Evolutionary conservation across 2,797 vertebrate genomes (phyloP).

Genomic region (Natrix natrix): DNA sequence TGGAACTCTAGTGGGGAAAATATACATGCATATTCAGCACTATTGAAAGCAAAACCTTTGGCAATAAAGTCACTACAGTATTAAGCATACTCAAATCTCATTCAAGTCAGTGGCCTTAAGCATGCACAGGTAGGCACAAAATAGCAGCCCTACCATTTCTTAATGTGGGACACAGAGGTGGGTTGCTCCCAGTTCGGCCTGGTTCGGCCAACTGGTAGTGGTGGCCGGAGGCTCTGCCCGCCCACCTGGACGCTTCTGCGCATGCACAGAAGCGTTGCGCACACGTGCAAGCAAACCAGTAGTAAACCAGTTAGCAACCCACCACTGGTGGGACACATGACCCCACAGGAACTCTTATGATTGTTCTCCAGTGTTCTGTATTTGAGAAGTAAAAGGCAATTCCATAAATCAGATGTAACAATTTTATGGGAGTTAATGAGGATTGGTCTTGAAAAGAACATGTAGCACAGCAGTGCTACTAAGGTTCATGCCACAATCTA

Average conservation of each 20-base stretch:
- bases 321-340: background rate
- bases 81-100: background rate
- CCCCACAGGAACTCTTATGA: background rate
- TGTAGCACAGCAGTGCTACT: background rate
- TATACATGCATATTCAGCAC: background rate
- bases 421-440: background rate
- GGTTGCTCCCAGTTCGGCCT: too few species aligned
- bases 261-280: too few species aligned
- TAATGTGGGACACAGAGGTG: background rate
- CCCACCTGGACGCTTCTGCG: too few species aligned
- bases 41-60: background rate
- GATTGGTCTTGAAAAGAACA: background rate
- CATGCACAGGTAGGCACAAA: background rate
- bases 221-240: too few species aligned
- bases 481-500: background rate
- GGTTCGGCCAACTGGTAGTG: too few species aligned
- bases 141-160: background rate
- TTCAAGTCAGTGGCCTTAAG: constrained; percentile 1
- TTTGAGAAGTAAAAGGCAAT: background rate
- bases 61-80: background rate
- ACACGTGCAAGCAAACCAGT: too few species aligned
- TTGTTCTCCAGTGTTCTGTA: background rate
- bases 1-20: constrained; percentile 29
- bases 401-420: background rate
- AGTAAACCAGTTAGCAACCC: too few species aligned